These are phyloP conservation scores for Drosophila anomalata DNA, from an alignment of 2,888 invertebrate genomes.

Conservation along the genomic window DNA sequence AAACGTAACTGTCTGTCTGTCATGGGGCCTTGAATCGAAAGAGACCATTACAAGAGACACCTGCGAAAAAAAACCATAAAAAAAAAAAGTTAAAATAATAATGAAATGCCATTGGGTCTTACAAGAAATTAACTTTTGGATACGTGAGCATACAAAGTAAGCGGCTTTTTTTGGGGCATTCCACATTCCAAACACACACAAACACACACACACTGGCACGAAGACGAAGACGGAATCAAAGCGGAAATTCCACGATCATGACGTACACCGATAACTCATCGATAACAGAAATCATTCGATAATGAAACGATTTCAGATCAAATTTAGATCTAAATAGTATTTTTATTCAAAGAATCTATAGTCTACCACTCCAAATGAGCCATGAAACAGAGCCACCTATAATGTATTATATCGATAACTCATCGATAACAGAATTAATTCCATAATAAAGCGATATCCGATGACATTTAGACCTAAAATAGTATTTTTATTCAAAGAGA, in stretches of 20 bases:
- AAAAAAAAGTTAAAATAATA: slow-evolving; percentile 46
- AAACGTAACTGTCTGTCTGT: too few species aligned
- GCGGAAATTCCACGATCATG: slow-evolving; percentile 65
- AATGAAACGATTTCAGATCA: too few species aligned
- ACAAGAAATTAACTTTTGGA: slow-evolving; percentile 66
- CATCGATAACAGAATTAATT: too few species aligned
- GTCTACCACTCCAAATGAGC: too few species aligned
- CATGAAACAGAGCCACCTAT: too few species aligned
- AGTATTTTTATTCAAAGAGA: too few species aligned
- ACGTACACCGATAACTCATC: slow-evolving; percentile 17
- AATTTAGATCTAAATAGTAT: too few species aligned
- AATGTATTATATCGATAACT: too few species aligned
- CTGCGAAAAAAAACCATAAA: slow-evolving; percentile 45
- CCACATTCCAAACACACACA: slow-evolving; percentile 34
- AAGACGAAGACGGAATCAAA: slow-evolving; percentile 27
- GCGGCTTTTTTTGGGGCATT: slow-evolving; percentile 47
- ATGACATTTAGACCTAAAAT: too few species aligned
- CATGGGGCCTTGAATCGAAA: not conserved
- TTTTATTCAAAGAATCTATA: too few species aligned
- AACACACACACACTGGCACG: slow-evolving; percentile 1
- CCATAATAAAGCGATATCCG: too few species aligned
- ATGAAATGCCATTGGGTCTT: slow-evolving; percentile 63
- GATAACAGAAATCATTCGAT: slow-evolving; percentile 3
- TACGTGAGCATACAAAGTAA: slow-evolving; percentile 67
- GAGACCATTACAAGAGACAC: slow-evolving; percentile 63